Base-by-base conservation (phyloP, 2,888 invertebrate genomes). In the Magallana nippona region DNA sequence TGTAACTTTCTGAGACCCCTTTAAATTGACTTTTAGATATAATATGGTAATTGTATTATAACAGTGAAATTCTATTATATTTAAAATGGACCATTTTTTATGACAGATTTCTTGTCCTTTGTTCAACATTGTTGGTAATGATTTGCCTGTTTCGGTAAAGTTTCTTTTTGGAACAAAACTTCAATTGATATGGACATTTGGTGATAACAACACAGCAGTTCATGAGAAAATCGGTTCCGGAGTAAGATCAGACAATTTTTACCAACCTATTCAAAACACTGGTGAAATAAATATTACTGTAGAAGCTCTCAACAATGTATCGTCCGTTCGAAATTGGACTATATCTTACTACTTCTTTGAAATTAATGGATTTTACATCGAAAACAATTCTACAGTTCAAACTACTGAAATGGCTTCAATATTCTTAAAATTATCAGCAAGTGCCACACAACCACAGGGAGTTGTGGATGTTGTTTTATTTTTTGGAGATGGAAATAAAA, bases 401-500 rank as follows among this genome's bases (percentile, higher is more conserved):
- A 71, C 71, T 27, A 71, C 22, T 22, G 71, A 71, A 27, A 15
- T 71, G 5, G 71, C 71, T 71, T 71, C 71, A 71, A 71, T 71
- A 22, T 32, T 1, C 10, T 27, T 71, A 3, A 71, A 71, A 71
- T 3, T 71, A 27, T 22, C 32, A 27, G 15, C 19, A 71, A 71
- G 27, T 71, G 71, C 71, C 2, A 13, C 3, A 15, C 71, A 71
- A 32, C 71, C 71, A 15, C 71, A 71, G 32, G 71, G 71, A 27
- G 32, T 71, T 13, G 71, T 71, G 27, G 27, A 71, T 27, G 71
- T 71, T 27, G 5, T 11, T 71, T 71, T 71, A 27, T 71, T 22
- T 71, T 71, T 71, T 27, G 71, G 71, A 71, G 71, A 71, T 71
- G 71, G 32, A 71, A 71, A 71, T 71, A 15, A 22, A 27, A 71